These are phyloP conservation scores for Mustela lutreola DNA, from an alignment of 2,113 vertebrate genomes.

Conservation along the genomic window DNA sequence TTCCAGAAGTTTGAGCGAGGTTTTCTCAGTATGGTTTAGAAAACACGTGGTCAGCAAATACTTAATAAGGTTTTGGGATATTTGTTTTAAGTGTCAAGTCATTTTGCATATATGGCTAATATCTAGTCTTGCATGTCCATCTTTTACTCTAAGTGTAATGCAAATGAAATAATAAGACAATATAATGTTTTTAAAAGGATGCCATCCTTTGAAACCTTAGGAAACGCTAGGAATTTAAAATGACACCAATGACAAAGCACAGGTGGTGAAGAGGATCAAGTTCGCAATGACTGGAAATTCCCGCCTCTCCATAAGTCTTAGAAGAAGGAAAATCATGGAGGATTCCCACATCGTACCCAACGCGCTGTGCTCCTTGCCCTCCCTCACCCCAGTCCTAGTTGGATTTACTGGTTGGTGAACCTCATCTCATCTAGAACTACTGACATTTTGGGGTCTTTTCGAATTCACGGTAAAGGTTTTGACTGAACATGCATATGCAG, in stretches of 20 bases:
- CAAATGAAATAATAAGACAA: constrained; percentile 21
- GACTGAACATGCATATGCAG: neutral
- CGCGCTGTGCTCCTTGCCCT: neutral
- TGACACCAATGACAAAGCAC: neutral
- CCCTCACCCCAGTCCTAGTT: neutral
- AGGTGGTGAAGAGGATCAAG: neutral
- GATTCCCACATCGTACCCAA: neutral
- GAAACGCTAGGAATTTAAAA: constrained; percentile 33
- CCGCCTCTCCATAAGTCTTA: neutral
- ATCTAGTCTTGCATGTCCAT: neutral
- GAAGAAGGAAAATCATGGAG: constrained; percentile 10
- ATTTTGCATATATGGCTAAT: constrained; percentile 58
- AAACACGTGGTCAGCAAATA: constrained; percentile 67
- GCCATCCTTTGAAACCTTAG: constrained; percentile 27
- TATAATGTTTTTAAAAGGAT: constrained; percentile 12
- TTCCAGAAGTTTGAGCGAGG: constrained; percentile 40
- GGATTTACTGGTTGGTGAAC: neutral
- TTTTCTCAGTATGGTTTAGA: constrained; percentile 66
- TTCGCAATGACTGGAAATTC: constrained; percentile 23
- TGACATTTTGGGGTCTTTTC: neutral
- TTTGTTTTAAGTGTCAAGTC: constrained; percentile 68
- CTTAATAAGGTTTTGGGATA: constrained; percentile 46
- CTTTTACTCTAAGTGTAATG: constrained; percentile 52
- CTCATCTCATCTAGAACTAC: neutral
- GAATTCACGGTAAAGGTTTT: neutral